These are phyloP conservation scores for Falco concolor DNA, from an alignment of 2,797 vertebrate genomes.

Conservation along the genomic window DNA sequence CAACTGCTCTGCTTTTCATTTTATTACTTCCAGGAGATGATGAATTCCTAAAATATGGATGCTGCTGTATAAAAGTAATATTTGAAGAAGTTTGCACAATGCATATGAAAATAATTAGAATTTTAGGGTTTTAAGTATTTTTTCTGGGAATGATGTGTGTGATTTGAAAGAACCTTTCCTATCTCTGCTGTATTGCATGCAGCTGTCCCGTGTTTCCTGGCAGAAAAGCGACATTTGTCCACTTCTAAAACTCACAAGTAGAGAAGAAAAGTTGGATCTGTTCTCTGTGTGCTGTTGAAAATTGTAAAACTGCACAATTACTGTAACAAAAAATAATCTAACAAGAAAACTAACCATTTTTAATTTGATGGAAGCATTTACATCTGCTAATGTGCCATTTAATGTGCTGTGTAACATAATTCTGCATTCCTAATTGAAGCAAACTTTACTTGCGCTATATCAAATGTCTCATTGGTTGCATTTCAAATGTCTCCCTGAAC, in stretches of 20 bases:
- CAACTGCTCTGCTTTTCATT: neutral
- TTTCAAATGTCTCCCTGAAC: neutral
- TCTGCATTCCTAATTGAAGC: conserved; percentile 30
- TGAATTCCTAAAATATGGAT: neutral
- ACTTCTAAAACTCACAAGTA: neutral
- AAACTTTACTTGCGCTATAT: neutral
- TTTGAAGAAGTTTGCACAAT: neutral
- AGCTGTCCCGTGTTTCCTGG: neutral
- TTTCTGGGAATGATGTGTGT: neutral
- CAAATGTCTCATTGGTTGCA: neutral
- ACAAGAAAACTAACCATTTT: neutral
- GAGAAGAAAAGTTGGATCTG: neutral
- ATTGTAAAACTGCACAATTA: neutral
- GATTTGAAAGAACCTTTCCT: neutral
- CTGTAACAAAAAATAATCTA: neutral
- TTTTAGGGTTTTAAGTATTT: neutral
- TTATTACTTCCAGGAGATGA: neutral
- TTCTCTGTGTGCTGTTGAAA: neutral
- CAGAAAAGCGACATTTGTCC: neutral
- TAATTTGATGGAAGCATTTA: conserved; percentile 25
- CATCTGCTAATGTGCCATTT: conserved; percentile 45
- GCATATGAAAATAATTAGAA: neutral
- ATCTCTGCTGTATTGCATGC: neutral
- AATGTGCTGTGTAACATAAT: conserved; percentile 33
- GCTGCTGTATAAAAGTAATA: neutral